Conservation (phyloP, 2,888 invertebrate genomes). For the Idaea straminata region DNA sequence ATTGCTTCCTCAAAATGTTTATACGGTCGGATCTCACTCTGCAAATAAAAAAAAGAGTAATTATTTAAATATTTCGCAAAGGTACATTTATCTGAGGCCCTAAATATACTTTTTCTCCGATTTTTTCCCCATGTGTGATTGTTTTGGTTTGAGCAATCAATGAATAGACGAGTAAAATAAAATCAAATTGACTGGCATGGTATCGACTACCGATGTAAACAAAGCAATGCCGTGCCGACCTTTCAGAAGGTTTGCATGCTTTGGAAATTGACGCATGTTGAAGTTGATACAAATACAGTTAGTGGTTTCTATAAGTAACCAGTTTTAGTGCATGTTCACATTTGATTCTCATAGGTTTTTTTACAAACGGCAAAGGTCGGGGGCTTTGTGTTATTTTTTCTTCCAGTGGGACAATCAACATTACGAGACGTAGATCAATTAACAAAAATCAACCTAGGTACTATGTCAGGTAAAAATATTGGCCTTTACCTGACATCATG, state of each 20-base stretch:
- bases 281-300: neutral
- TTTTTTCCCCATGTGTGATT: constrained; percentile 58
- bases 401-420: too few relatives aligned
- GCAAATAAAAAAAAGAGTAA: constrained; percentile 23
- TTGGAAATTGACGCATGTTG: constrained; percentile 40
- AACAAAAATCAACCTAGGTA: too few relatives aligned
- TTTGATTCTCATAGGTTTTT: neutral
- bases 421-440: too few relatives aligned
- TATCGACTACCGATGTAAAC: constrained; percentile 51
- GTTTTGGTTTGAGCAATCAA: constrained; percentile 13
- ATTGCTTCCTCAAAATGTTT: constrained; percentile 62
- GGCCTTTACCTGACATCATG: too few relatives aligned
- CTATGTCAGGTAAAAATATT: too few relatives aligned
- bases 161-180: constrained; percentile 14
- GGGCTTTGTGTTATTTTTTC: too few relatives aligned
- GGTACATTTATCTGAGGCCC: neutral
- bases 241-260: constrained; percentile 60
- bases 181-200: constrained; percentile 29
- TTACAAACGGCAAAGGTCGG: too few relatives aligned
- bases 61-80: neutral
- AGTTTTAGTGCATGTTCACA: neutral
- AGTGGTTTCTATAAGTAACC: neutral
- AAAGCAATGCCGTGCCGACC: constrained; percentile 66
- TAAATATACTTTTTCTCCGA: constrained; percentile 60
- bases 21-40: constrained; percentile 65